Evolutionary conservation across 2,888 invertebrate genomes (phyloP), one percentile per base, ranked within the genome.

Genomic region (Calliphora vomitoria): DNA sequence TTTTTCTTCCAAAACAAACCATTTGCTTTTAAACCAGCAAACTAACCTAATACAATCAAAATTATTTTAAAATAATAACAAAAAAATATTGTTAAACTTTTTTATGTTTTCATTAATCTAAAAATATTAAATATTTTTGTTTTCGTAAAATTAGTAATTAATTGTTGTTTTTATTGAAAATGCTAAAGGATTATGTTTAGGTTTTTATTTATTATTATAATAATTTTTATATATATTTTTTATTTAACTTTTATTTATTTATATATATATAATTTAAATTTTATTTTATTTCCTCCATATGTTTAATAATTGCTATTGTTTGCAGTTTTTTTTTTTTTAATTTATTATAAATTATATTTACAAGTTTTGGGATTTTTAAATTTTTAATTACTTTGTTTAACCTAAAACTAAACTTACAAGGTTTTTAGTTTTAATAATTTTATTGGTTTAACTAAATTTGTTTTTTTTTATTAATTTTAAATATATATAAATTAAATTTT

Each of bases 291-390:
- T 85, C 44, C 87, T 89, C 90, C 91, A 91, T 92, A 89, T 92
- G 84, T 89, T 83, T 90, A 90, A 90, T 91, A 91, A 92, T 91
- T 92, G 92, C 91, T 91, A 91, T 92, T 91, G 92, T 91, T 90
- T 88, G 82, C 83, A 76, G 79, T 88, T 85, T 79, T 44, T 38
- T 47, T 38, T 47, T 53, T 84, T 38, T 76, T 38, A 25, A 35
- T 35, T 80, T 31, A 38, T 62, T 71, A 13, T 87, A 72, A 71
- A 72, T 85, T 71, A 55, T 88, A 88, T 88, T 66, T 88, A 88
- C 88, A 88, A 71, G 18, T 75, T 82, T 25, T n/a, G 11, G 10
- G 47, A 2, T 71, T 18, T 83, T 78, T 75, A 38, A 31, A 58
- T 79, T 87, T 79, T 41, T 41, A 20, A 64, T 53, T 72, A 53